Percentiles rank a stretch among this genome's conserved stretches.
Evolutionary conservation across 2,888 invertebrate species (phyloP).

Genomic region (Chalcosyrphus nemorum): DNA sequence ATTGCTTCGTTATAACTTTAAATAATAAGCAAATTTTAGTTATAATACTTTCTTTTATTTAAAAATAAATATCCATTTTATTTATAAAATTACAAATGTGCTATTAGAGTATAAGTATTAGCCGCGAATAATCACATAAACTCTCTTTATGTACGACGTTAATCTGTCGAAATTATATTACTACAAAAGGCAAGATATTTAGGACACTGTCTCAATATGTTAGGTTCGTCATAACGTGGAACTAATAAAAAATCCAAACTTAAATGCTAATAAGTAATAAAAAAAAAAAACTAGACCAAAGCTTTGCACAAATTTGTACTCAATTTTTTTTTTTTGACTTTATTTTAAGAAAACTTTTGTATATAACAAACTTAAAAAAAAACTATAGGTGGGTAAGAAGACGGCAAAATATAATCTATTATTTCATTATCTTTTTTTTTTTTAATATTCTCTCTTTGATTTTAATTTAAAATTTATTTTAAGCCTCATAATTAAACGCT

Average conservation of each 20-base stretch:
- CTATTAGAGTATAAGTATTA: conserved; percentile 39
- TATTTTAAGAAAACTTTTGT: conserved; percentile 35
- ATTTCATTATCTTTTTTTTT: neutral
- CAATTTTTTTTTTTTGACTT: conserved; percentile 12
- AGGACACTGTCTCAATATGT: conserved; percentile 73
- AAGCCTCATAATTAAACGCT: conserved; percentile 34
- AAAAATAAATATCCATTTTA: too few relatives aligned
- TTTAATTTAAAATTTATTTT: conserved; percentile 27
- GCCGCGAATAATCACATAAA: neutral
- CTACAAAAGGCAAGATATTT: conserved; percentile 65
- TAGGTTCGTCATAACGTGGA: conserved; percentile 65
- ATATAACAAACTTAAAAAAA: neutral
- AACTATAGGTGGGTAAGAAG: conserved; percentile 44
- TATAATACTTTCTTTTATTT: too few relatives aligned
- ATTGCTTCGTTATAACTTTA: too few relatives aligned
- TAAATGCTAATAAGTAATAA: conserved; percentile 11
- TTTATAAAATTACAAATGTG: conserved; percentile 25
- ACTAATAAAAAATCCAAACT: conserved; percentile 20
- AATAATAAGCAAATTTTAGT: too few relatives aligned
- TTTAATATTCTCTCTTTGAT: neutral
- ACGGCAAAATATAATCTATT: conserved; percentile 11
- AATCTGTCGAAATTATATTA: conserved; percentile 8
- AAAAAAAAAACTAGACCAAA: neutral
- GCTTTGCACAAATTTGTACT: conserved; percentile 34
- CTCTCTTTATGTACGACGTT: neutral